Percentiles rank a stretch among this genome's conserved stretches.
These are phyloP conservation scores for Philypnodon macrostomus DNA, from an alignment of 2,797 vertebrate species.

Conservation along the genomic window DNA sequence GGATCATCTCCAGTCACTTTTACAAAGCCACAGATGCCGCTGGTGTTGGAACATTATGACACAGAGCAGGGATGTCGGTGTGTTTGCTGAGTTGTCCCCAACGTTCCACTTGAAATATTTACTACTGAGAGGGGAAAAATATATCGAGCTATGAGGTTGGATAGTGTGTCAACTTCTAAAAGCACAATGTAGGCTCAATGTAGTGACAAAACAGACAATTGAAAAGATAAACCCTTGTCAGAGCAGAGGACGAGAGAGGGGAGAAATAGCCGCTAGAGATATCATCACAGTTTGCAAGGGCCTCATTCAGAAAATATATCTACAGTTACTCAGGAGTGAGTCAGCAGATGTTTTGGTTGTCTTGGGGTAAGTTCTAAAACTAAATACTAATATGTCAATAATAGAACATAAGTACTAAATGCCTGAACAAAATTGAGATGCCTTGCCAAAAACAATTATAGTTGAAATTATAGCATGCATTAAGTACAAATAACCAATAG, in stretches of 20 bases:
- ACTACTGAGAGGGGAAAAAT: slow-evolving; percentile 17
- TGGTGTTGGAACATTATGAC: slow-evolving; percentile 24
- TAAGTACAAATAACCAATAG: too few relatives aligned
- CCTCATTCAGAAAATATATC: neutral
- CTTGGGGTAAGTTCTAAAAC: too few relatives aligned
- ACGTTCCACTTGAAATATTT: slow-evolving; percentile 43
- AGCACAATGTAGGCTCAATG: slow-evolving; percentile 9
- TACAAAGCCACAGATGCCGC: slow-evolving; percentile 19
- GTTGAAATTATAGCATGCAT: too few relatives aligned
- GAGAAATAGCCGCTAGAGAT: slow-evolving; percentile 8
- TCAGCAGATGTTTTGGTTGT: too few relatives aligned
- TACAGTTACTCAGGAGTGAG: neutral
- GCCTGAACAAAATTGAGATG: too few relatives aligned
- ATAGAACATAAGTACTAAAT: too few relatives aligned
- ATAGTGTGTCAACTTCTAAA: slow-evolving; percentile 12
- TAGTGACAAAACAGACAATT: neutral
- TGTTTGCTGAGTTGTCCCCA: slow-evolving; percentile 32
- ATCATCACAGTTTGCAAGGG: neutral
- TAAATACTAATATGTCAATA: too few relatives aligned
- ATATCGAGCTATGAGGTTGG: slow-evolving; percentile 4
- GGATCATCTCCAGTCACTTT: slow-evolving; percentile 28
- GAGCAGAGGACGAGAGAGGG: slow-evolving; percentile 1
- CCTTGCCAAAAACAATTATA: too few relatives aligned
- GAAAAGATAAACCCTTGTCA: slow-evolving; percentile 17
- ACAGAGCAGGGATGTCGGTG: slow-evolving; percentile 24